Percentiles rank a stretch among this genome's conserved stretches.
These are phyloP conservation scores for Chaetophractus vellerosus DNA, from an alignment of 2,797 vertebrate species.

Conservation along the genomic window DNA sequence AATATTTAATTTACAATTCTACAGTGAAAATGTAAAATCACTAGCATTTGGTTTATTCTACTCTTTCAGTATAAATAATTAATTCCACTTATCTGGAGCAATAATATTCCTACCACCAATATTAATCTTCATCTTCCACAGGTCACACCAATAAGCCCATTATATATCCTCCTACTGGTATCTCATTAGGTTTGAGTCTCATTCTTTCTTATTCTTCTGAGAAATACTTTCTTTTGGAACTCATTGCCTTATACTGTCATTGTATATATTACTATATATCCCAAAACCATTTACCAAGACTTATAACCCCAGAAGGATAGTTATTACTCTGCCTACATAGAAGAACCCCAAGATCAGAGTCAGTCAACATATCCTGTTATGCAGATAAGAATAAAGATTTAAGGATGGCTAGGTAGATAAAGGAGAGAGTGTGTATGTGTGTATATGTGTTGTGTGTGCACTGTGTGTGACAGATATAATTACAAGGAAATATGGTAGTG, in stretches of 20 bases:
- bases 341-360: not conserved
- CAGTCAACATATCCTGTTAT: not conserved
- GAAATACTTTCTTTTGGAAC: not conserved
- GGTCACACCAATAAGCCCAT: not conserved
- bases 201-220: not conserved
- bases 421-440: not conserved
- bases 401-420: not conserved
- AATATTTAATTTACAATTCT: not conserved
- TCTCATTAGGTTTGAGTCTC: not conserved
- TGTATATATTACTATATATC: not conserved
- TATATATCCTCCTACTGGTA: not conserved
- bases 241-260: not conserved
- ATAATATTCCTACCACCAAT: not conserved
- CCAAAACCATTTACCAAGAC: not conserved
- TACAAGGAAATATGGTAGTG: not conserved
- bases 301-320: not conserved
- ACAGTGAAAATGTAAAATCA: not conserved
- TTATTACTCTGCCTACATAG: not conserved
- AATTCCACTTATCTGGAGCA: not conserved
- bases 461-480: not conserved
- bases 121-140: not conserved
- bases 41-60: not conserved
- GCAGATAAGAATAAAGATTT: not conserved
- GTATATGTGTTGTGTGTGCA: not conserved
- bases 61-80: not conserved